Evolutionary conservation across 2,797 vertebrate species (phyloP).

Genomic region (Premnoplex brunnescens): DNA sequence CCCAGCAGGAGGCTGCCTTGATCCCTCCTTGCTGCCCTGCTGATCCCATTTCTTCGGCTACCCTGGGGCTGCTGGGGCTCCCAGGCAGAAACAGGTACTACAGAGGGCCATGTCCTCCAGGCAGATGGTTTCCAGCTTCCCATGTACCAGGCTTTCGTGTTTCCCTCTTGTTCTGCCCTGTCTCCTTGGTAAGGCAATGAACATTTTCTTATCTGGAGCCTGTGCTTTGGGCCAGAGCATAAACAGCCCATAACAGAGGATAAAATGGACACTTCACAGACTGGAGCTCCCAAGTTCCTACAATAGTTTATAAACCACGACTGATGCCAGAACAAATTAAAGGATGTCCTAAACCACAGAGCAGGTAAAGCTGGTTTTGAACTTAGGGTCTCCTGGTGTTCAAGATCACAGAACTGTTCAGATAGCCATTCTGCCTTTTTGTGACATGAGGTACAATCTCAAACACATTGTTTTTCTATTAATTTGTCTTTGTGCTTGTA

Average conservation of each 20-base stretch:
- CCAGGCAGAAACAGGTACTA: not conserved
- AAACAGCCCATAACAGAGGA: not conserved
- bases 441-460: not conserved
- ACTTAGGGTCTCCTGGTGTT: not conserved
- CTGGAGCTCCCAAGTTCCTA: not conserved
- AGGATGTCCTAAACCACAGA: not conserved
- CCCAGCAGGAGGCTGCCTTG: accelerated
- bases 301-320: not conserved
- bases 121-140: not conserved
- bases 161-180: not conserved
- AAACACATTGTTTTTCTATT: not conserved
- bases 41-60: not conserved
- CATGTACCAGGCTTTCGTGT: accelerated
- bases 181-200: not conserved
- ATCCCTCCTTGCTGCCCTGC: not conserved
- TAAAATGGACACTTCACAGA: not conserved
- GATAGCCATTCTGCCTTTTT: not conserved
- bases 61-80: not conserved
- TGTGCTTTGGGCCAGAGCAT: not conserved
- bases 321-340: not conserved
- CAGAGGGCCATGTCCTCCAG: not conserved
- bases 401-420: not conserved
- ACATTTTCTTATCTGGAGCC: not conserved
- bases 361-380: not conserved
- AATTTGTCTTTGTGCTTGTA: not conserved